Base-by-base conservation (phyloP, 2,888 invertebrate genomes). In the Drosophila nr. medialis region DNA sequence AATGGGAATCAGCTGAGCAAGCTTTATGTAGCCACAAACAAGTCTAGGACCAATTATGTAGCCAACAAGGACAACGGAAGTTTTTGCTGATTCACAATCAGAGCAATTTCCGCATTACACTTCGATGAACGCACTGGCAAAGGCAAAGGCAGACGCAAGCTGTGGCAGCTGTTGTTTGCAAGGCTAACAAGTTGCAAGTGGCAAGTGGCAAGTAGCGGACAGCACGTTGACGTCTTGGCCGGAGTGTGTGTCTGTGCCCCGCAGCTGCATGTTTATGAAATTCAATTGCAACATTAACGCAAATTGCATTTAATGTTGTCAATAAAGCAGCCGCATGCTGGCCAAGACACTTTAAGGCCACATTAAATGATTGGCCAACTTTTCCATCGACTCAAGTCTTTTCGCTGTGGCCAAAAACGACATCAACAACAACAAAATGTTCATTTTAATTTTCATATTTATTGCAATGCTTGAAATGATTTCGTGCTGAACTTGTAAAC, bases 261-360 rank as follows among this genome's bases (percentile, higher is more conserved):
- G 45, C 21, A 40, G 62, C 32, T 29, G 66, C 55, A 36, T 64
- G 67, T 48, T 63, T 64, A 51, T 67, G 55, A 86, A 88, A 85
- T 81, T 62, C 72, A 88, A 85, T 85, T 87, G 83, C 40, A 56
- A 56, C 71, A 62, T 67, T 80, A 75, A 71, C 64, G 66, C 51
- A 77, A 87, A 87, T 79, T 79, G 70, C 81, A 83, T 87, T 83
- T 71, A 63, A 38, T 49, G 67, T 49, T 58, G 64, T 48, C 61
- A 51, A 64, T 64, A 36, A 62, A 18, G 51, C 48, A 36, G n/a
- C 54, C 38, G 34, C 42, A 30, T 45, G 18, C 38, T 59, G 32
- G n/a, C 27, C 15, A 29, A 48, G 29, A 29, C 71, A 71, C 54
- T 60, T 60, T 54, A 64, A 34, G 61, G 53, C 27, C 50, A 49